Conservation (phyloP, 2,113 vertebrate species). For the Turnix velox region DNA sequence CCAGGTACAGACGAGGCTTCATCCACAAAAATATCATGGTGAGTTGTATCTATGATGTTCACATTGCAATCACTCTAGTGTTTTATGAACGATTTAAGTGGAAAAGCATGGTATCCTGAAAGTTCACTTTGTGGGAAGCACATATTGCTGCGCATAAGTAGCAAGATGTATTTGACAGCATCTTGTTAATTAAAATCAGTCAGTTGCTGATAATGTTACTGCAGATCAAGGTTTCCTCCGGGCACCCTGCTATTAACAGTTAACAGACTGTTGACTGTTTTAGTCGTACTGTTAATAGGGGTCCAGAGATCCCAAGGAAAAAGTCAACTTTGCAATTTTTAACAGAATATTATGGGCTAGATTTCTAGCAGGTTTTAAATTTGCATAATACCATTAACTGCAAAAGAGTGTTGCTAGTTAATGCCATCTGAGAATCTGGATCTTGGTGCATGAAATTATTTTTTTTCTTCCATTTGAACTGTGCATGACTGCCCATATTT, state of each 20-base stretch:
- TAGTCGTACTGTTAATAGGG: not conserved
- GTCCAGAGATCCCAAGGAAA: not conserved
- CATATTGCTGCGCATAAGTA: not conserved
- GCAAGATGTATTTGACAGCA: not conserved
- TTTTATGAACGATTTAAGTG: not conserved
- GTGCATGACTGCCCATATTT: not conserved
- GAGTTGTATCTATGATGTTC: constrained; percentile 26
- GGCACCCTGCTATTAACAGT: not conserved
- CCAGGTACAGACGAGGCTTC: constrained; percentile 90
- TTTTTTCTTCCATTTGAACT: not conserved
- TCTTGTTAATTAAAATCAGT: constrained; percentile 15
- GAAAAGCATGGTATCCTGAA: not conserved
- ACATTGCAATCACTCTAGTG: not conserved
- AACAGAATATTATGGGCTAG: not conserved
- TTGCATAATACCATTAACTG: not conserved
- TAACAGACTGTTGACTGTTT: not conserved
- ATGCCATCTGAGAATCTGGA: not conserved
- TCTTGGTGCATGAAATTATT: not conserved
- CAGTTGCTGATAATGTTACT: constrained; percentile 23
- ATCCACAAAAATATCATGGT: constrained; percentile 95
- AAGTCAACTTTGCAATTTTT: not conserved
- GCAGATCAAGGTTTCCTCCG: not conserved
- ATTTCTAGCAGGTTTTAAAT: not conserved
- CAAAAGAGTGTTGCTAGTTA: not conserved
- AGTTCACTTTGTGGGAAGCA: not conserved